Base-by-base conservation (phyloP, 2,797 vertebrate species). In the Neopelma chrysocephalum region DNA sequence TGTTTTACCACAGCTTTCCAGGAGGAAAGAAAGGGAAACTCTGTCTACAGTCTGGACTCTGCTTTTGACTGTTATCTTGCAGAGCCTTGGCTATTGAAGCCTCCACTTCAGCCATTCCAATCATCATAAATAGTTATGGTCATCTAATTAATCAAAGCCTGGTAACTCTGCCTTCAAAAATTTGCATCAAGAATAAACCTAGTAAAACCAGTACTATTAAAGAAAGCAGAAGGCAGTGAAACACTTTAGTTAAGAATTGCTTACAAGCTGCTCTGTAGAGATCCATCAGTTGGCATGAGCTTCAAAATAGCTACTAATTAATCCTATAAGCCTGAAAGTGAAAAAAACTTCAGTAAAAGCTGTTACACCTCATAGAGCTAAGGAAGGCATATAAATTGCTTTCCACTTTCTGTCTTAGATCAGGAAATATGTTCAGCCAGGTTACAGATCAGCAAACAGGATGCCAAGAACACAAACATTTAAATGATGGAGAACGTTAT, bases 391-490 rank as follows among this genome's bases (percentile, higher is more conserved):
- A 94, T 66, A 92, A 95, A 95, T 93, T 86, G 91, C 87, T 82
- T 93, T 85, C 84, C 47, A 76, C 76, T 83, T 95, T 89, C 89
- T 85, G 65, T 91, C 89, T 94, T 66, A 58, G 51, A 87, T 58
- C 82, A 90, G 89, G 83, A 97, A 91, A 93, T 96, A 93, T 34
- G 51, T 82, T 91, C 93, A 94, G 65, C n/a, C 72, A 91, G 85
- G 93, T 83, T 94, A 96, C 36, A 91, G 89, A 93, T 84, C 87
- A 96, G 91, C 90, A 94, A 95, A 79, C 93, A 82, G 82, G 34
- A 51, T 96, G 96, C 94, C 94, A 96, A 77, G 91, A 95, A 77
- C 32, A 82, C 88, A 87, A 86, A 89, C 90, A 87, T 95, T 94
- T 89, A 94, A 82, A 92, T 94, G 95, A 96, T 93, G 82, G 82